Base-by-base conservation (phyloP, 2,113 vertebrate genomes). In the Paracanthobrama guichenoti region DNA sequence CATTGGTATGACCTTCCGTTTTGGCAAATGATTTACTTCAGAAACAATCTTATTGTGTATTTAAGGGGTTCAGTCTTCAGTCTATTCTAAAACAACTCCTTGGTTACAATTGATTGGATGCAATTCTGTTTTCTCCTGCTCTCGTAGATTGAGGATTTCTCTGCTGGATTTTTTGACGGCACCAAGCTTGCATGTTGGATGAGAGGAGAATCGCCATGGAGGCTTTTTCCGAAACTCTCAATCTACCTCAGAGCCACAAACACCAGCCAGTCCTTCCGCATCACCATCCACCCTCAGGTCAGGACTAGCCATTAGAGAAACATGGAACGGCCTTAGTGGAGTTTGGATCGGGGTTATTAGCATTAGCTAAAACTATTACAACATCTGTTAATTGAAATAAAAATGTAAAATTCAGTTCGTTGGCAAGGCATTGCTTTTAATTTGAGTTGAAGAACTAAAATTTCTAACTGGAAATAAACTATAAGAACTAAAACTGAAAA, bases 251-350 rank as follows among this genome's bases (percentile, higher is more conserved):
- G 97, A 83, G 96, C 93, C 64, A 96, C 95, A 31, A 98, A 98
- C 90, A 91, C 94, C 87, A 99, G 96, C 92, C 92, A 94, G 75
- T 97, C 98, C 0, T 99, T 99, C 92, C 93, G 96, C 22, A 93
- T 99, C 88, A 96, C 97, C 84, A 93, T 99, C 90, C 93, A 97
- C 80, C 97, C 98, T 60, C 96, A 99, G 97, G 98, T 99, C 39
- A 79, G 75, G 39, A 24, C 13, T 39, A 4, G 39, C 31, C 66
- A 10, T 53, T 53, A 53, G 50, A 53, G 16, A 48, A 48, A 48
- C 46, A 31, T 31, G 31, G 31, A 31, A 31, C 31, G 31, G 31
- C 31, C 31, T 31, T 31, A 31, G 31, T 31, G 31, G 2, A 2
- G 31, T 31, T 31, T 3, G 31, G 31, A 31, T 31, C 3, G 31